Conservation (phyloP, 2,113 vertebrate genomes). For the Mustela nigripes region DNA sequence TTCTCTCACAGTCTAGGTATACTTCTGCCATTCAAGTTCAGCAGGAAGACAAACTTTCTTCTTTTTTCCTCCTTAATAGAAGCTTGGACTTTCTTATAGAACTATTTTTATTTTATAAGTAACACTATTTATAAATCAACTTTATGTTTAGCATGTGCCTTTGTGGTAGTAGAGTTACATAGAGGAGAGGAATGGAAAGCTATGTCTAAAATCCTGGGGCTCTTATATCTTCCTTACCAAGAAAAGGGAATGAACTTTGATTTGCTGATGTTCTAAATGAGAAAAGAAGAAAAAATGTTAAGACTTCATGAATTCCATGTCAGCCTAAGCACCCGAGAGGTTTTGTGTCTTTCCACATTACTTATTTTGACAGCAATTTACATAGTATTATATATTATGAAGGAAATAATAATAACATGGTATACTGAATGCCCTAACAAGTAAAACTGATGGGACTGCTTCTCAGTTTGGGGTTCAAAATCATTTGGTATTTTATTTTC, state of each 20-base stretch:
- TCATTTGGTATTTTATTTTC: neutral
- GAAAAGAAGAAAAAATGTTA: neutral
- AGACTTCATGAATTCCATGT: neutral
- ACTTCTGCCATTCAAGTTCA: neutral
- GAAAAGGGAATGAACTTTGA: neutral
- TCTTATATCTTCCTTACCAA: neutral
- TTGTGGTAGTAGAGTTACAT: neutral
- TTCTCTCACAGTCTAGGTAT: neutral
- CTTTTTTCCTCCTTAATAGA: neutral
- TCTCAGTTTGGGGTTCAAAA: neutral
- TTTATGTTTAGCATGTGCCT: neutral
- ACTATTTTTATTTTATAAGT: neutral
- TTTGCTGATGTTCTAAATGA: neutral
- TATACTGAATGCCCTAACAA: neutral
- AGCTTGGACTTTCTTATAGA: neutral
- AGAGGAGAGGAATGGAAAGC: neutral
- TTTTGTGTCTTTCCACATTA: neutral
- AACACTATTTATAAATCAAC: neutral
- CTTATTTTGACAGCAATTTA: neutral
- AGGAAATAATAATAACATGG: neutral
- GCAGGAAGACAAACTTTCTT: neutral
- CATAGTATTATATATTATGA: neutral
- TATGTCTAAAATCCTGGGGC: neutral
- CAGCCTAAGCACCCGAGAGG: neutral
- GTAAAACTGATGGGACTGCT: neutral